phyloP scores from a whole-genome alignment of 2,888 invertebrate genomes.

The Catocala sponsa region DNA sequence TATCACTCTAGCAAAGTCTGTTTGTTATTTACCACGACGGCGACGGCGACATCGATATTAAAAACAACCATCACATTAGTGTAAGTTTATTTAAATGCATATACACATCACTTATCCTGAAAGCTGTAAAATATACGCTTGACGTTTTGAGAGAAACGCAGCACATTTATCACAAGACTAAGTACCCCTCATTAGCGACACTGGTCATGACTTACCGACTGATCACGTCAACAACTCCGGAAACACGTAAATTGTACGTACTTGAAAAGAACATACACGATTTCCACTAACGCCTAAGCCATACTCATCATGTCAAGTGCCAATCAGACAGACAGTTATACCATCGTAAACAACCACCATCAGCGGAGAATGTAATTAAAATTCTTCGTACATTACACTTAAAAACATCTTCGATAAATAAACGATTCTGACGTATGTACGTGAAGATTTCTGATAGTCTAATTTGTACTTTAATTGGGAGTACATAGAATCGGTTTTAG shows the following conservation, averaged over 20 bases:
- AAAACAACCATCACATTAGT: too few relatives aligned
- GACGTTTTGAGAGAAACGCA: too few relatives aligned
- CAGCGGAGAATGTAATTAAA: constrained; percentile 43
- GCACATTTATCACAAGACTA: too few relatives aligned
- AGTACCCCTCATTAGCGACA: too few relatives aligned
- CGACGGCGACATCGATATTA: too few relatives aligned
- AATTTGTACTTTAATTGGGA: neutral
- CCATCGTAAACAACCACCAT: constrained; percentile 34
- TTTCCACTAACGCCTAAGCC: constrained; percentile 7
- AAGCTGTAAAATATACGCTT: too few relatives aligned
- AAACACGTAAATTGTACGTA: neutral
- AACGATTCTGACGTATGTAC: constrained; percentile 26
- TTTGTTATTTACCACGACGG: too few relatives aligned
- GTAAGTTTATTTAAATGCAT: too few relatives aligned
- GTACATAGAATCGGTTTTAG: constrained; percentile 9
- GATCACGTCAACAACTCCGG: too few relatives aligned
- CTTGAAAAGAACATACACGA: neutral
- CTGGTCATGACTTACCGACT: too few relatives aligned
- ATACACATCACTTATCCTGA: too few relatives aligned
- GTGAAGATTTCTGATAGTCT: neutral
- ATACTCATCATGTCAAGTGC: constrained; percentile 26
- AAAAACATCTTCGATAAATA: constrained; percentile 39
- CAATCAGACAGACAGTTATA: constrained; percentile 42
- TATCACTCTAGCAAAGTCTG: too few relatives aligned
- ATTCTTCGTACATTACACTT: constrained; percentile 31